Evolutionary conservation across 2,888 invertebrate species (phyloP).

Genomic region (Callyntrura guangdongensis): DNA sequence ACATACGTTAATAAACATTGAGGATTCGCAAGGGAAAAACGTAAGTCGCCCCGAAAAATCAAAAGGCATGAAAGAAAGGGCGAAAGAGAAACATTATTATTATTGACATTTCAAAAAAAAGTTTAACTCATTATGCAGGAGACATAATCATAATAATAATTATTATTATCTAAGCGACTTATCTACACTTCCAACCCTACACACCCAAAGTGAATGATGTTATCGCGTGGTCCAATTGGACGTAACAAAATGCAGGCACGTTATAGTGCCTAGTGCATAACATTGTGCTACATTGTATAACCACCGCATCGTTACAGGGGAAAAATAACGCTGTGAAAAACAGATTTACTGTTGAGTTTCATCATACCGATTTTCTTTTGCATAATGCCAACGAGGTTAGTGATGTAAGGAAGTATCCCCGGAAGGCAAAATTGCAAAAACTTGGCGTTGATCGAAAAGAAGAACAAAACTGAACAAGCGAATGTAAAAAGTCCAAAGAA

Average conservation of each 20-base stretch:
- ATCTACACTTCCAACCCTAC: conserved; percentile 58
- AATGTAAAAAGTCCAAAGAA: too few relatives aligned
- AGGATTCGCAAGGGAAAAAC: neutral
- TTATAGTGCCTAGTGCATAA: too few relatives aligned
- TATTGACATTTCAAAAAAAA: conserved; percentile 57
- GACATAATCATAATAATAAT: conserved; percentile 65
- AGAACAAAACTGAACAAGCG: too few relatives aligned
- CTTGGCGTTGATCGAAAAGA: too few relatives aligned
- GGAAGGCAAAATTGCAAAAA: too few relatives aligned
- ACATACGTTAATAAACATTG: conserved; percentile 1
- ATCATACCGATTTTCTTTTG: too few relatives aligned
- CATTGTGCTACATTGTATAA: too few relatives aligned
- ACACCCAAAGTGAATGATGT: conserved; percentile 60
- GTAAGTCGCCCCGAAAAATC: neutral
- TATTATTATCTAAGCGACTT: conserved; percentile 64
- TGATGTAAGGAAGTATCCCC: too few relatives aligned
- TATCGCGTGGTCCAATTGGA: conserved; percentile 66
- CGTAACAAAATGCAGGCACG: conserved; percentile 43
- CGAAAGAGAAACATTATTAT: conserved; percentile 22
- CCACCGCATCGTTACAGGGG: too few relatives aligned
- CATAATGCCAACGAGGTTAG: too few relatives aligned
- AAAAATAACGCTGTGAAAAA: too few relatives aligned
- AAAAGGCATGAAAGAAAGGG: neutral
- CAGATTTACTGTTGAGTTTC: too few relatives aligned
- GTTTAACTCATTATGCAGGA: conserved; percentile 56